Base-by-base conservation (phyloP, 2,888 invertebrate genomes). In the Cosmopolites sordidus region DNA sequence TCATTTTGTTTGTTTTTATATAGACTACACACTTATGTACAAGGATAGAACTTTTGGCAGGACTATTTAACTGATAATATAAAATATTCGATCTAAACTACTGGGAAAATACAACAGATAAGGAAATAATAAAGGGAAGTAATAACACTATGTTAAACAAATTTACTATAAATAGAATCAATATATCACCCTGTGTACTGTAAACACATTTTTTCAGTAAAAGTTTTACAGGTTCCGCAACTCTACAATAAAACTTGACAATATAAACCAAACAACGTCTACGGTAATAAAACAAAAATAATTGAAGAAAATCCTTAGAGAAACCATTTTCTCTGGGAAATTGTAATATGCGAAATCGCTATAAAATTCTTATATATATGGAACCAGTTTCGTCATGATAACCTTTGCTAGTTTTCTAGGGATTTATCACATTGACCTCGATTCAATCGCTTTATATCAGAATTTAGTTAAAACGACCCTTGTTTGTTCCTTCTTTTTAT, bases 351-450 rank as follows among this genome's bases (percentile, higher is more conserved):
- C 29, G 48, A 48, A 48, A 33, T 48, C 41, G 41, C 48, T 37
- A 48, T 48, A 48, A 48, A 48, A 48, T 33, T 33, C 48, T 48
- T 48, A 48, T 48, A 48, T 48, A n/a, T n/a, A 40, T 48, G 30
- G 41, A 40, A 41, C 48, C 40, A 48, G 40, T 48, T 48, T 41
- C 48, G n/a, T 48, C 38, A n/a, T 41, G 48, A 40, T 48, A 41
- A 48, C 29, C 40, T 40, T 48, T 40, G 8, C 48, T 48, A 41
- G n/a, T 48, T 39, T 48, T 29, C 30, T 38, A n/a, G 11, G 15
- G 16, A 48, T 41, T 48, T 48, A 48, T 48, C 46, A 14, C n/a
- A 15, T 29, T 41, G 42, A 46, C 40, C 40, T 46, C 48, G 46
- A 48, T 53, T 33, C 38, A 37, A 45, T 45, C 18, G 17, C 16